phyloP scores from a whole-genome alignment of 2,888 invertebrate species.

The Galerucella nymphaeae region DNA sequence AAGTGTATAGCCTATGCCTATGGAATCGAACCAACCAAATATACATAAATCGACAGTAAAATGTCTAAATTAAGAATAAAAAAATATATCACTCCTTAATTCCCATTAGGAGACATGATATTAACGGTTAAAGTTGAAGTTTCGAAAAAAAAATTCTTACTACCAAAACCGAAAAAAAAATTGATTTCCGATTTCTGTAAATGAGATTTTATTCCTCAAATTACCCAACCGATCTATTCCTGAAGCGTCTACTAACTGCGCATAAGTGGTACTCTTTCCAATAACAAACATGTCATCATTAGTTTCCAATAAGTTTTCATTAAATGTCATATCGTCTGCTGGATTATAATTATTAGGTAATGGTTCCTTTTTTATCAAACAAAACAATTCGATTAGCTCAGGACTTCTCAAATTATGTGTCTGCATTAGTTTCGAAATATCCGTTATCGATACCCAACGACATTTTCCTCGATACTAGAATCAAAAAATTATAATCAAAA shows the following conservation, averaged over 20 bases:
- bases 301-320: constrained; percentile 56
- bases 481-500: no score
- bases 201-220: constrained; percentile 13
- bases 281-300: constrained; percentile 53
- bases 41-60: no score
- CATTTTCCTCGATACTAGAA: constrained; percentile 58
- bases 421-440: constrained; percentile 51
- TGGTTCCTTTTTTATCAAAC: constrained; percentile 37
- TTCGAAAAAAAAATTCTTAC: no score
- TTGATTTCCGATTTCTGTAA: no score
- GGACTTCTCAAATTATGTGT: constrained; percentile 54
- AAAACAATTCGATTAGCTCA: constrained; percentile 54
- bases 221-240: constrained; percentile 55
- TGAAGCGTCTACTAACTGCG: constrained; percentile 56
- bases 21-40: no score
- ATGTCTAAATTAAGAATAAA: no score
- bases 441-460: constrained; percentile 56
- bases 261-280: constrained; percentile 50
- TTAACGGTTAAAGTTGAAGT: no score
- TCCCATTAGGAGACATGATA: no score
- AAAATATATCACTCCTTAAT: no score
- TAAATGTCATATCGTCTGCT: constrained; percentile 47
- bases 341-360: constrained; percentile 34
- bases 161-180: no score
- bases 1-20: no score